phyloP scores from a whole-genome alignment of 2,113 vertebrate genomes.

The Paradoxurus hermaphroditus region DNA sequence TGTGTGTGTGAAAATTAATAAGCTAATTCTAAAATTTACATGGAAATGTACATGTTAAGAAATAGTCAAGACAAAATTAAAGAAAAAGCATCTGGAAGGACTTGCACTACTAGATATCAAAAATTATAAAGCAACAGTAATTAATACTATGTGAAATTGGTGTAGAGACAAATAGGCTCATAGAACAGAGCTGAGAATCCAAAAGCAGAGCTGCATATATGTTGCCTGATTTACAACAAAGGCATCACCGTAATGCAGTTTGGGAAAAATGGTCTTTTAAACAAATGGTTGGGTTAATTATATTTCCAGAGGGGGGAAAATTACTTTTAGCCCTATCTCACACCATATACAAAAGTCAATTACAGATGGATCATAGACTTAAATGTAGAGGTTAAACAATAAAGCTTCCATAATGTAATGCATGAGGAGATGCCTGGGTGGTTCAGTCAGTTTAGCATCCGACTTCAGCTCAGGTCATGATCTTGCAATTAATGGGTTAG shows the following conservation, averaged over 20 bases:
- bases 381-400: not conserved
- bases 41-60: not conserved
- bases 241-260: not conserved
- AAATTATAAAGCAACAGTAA: not conserved
- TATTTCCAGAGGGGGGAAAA: not conserved
- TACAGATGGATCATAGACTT: not conserved
- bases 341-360: not conserved
- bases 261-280: not conserved
- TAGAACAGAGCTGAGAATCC: not conserved
- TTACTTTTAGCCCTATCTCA: not conserved
- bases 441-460: no score
- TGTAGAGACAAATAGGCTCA: not conserved
- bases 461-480: no score
- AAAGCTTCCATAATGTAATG: not conserved
- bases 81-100: not conserved
- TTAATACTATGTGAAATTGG: not conserved
- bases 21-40: slow-evolving; percentile 14
- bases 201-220: not conserved
- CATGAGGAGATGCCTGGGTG: not conserved
- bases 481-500: no score
- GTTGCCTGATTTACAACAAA: not conserved
- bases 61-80: not conserved
- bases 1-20: not conserved
- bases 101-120: not conserved
- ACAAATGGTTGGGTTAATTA: not conserved